A percentile compares a stretch with the other conserved stretches of the same genome.
Conservation (phyloP, 1,140 invertebrate genomes). For the Leguminivora glycinivorella region DNA sequence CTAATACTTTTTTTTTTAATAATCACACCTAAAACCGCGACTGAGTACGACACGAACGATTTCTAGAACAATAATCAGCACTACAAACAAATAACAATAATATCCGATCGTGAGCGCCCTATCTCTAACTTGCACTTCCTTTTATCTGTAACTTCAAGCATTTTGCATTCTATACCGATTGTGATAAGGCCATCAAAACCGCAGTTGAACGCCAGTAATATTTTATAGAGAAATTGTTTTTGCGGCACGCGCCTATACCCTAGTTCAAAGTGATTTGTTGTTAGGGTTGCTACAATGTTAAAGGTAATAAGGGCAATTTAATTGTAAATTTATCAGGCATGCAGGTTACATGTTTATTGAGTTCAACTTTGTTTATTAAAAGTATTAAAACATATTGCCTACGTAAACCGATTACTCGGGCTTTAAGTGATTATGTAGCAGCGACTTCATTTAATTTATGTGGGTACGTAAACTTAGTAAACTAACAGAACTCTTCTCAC, state of each 20-base stretch:
- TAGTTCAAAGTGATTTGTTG: conserved; percentile 47
- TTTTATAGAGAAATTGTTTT: conserved; percentile 53
- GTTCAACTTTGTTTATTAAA: not conserved
- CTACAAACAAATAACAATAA: conserved; percentile 56
- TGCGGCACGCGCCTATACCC: conserved; percentile 42
- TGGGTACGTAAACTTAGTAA: too few species aligned
- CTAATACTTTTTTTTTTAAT: not conserved
- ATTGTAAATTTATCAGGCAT: not conserved
- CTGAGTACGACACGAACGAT: conserved; percentile 33
- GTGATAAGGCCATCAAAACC: conserved; percentile 32
- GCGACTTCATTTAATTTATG: too few species aligned
- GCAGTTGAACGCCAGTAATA: conserved; percentile 35
- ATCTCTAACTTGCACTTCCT: conserved; percentile 34
- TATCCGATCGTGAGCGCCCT: conserved; percentile 55
- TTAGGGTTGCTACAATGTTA: conserved; percentile 39
- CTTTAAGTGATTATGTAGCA: not conserved
- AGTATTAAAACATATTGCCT: not conserved
- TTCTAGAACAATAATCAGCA: conserved; percentile 45
- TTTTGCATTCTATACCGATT: conserved; percentile 34
- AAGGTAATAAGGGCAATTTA: not conserved
- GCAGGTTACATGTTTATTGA: not conserved
- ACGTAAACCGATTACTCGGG: not conserved
- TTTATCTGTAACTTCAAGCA: not conserved
- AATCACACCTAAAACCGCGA: conserved; percentile 30
- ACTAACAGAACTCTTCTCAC: too few species aligned